Evolutionary conservation across 2,888 invertebrate genomes (phyloP), one percentile per base, ranked within the genome.

Genomic region (Cotesia congregata): DNA sequence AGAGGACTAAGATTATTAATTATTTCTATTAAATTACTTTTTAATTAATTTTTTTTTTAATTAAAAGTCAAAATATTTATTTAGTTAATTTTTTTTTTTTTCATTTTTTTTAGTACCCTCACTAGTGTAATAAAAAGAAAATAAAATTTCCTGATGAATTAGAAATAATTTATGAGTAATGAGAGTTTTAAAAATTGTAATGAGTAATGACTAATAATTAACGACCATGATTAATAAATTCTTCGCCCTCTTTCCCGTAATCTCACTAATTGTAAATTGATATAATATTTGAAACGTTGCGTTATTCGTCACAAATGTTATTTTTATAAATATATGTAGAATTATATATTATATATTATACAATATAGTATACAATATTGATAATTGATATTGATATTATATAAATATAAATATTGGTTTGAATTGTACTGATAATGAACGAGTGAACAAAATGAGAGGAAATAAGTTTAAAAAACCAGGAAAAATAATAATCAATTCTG

Each of bases 261-360:
- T 50, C 69, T 76, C 74, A 78, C 69, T 78, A 77, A n/a, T 72
- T 84, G 83, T 83, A 83, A 79, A 83, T 83, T 83, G 12, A 50
- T 50, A 50, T 50, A 50, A 50, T 50, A 50, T 72, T 84, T 83
- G 82, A 81, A 84, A 83, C 83, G 83, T 85, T 86, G 82, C 83
- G 83, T 87, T 87, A 50, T 78, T 85, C 85, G 84, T 86, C 85
- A 84, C 85, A 85, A 87, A 87, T 86, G 85, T 87, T 87, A 87
- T 88, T 88, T 88, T 88, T 88, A 86, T 88, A 87, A 86, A 88
- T 85, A 86, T 83, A 85, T 84, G 82, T 79, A 81, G 78, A 81
- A 78, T 73, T 15, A 70, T 84, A 84, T 50, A 50, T 50, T 50
- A 50, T 50, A 50, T 50, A 50, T 50, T 50, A 50, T 50, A 50